phyloP scores from a whole-genome alignment of 2,888 invertebrate genomes.

The Heliconius hortense region DNA sequence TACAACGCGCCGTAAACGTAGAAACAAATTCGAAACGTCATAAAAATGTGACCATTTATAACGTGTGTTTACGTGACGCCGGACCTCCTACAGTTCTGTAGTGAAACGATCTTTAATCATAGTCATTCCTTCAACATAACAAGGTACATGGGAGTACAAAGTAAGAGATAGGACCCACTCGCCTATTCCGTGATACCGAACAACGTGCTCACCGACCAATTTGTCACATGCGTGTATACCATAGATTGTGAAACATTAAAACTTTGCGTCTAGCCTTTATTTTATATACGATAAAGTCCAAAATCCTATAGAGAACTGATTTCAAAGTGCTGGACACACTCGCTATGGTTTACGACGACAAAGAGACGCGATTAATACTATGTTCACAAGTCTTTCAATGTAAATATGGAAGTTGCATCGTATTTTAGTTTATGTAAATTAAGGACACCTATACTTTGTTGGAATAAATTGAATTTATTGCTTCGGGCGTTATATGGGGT shows the following conservation, averaged over 20 bases:
- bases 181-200: slow-evolving; percentile 50
- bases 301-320: slow-evolving; percentile 19
- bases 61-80: slow-evolving; percentile 34
- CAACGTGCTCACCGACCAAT: slow-evolving; percentile 51
- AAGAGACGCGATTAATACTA: slow-evolving; percentile 46
- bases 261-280: slow-evolving; percentile 22
- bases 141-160: slow-evolving; percentile 39
- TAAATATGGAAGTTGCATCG: slow-evolving; percentile 43
- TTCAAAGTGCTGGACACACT: slow-evolving; percentile 28
- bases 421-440: slow-evolving; percentile 45
- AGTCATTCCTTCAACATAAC: slow-evolving; percentile 40
- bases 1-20: slow-evolving; percentile 34
- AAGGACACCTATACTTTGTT: slow-evolving; percentile 37
- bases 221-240: slow-evolving; percentile 53
- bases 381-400: slow-evolving; percentile 44
- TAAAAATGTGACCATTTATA: slow-evolving; percentile 41
- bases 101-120: slow-evolving; percentile 43
- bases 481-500: slow-evolving; percentile 11
- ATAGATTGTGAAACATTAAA: slow-evolving; percentile 26
- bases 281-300: slow-evolving; percentile 10
- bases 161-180: slow-evolving; percentile 44
- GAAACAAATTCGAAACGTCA: slow-evolving; percentile 37
- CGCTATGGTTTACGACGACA: slow-evolving; percentile 39
- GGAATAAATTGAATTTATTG: slow-evolving; percentile 39
- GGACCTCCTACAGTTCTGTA: slow-evolving; percentile 39